These are phyloP conservation scores for Menidia beryllina DNA, from an alignment of 2,113 vertebrate genomes.

Conservation along the genomic window DNA sequence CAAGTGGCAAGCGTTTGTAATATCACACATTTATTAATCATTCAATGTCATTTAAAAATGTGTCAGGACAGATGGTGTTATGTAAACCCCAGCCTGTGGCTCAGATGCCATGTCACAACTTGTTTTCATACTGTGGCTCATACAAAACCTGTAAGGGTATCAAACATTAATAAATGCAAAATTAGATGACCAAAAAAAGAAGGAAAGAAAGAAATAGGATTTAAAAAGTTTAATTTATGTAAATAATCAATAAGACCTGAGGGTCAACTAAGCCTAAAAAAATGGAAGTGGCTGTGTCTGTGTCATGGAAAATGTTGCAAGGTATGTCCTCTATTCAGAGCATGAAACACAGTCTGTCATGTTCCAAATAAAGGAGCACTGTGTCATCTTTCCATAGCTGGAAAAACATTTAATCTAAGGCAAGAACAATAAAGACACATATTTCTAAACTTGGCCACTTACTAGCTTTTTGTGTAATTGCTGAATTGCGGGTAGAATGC, in stretches of 20 bases:
- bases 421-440: not conserved
- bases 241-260: too few species aligned
- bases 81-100: slow-evolving; percentile 15
- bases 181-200: too few species aligned
- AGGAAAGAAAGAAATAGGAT: not conserved
- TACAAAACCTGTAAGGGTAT: slow-evolving; percentile 9
- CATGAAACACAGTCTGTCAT: too few species aligned
- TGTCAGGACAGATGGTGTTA: slow-evolving; percentile 1
- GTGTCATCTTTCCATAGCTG: too few species aligned
- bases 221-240: not conserved
- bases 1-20: slow-evolving; percentile 10
- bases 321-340: too few species aligned
- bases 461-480: not conserved
- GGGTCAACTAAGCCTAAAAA: too few species aligned
- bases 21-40: slow-evolving; percentile 32
- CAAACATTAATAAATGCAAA: slow-evolving; percentile 2
- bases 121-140: slow-evolving; percentile 11
- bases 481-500: slow-evolving; percentile 17
- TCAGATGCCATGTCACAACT: slow-evolving; percentile 11
- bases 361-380: too few species aligned
- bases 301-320: too few species aligned
- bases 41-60: slow-evolving; percentile 3
- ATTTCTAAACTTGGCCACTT: slow-evolving; percentile 16
- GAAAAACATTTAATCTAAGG: too few species aligned
- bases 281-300: too few species aligned